Percentiles rank a stretch among this genome's conserved stretches.
Conservation (phyloP, 2,113 vertebrate species). For the Dromas ardeola region DNA sequence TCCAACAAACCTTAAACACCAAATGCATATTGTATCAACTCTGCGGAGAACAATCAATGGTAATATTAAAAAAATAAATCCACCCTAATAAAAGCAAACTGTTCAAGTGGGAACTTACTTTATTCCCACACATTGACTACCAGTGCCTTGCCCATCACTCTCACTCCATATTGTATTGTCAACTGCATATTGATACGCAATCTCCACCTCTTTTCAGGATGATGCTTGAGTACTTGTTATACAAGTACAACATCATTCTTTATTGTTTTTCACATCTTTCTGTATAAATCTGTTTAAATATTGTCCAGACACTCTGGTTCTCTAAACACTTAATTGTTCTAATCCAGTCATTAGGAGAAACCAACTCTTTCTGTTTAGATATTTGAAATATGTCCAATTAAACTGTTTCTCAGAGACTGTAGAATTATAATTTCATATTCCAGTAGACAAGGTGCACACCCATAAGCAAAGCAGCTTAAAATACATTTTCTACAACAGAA, state of each 20-base stretch:
- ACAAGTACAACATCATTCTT: neutral
- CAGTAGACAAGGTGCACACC: neutral
- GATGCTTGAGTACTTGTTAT: neutral
- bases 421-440: neutral
- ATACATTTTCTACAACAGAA: neutral
- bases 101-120: neutral
- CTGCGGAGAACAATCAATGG: neutral
- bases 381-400: neutral
- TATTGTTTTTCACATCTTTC: neutral
- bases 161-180: neutral
- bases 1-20: neutral
- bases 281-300: neutral
- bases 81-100: neutral
- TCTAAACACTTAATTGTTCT: neutral
- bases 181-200: accelerated
- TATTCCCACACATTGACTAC: neutral
- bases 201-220: neutral
- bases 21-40: neutral
- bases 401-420: neutral
- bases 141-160: neutral
- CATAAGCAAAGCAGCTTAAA: constrained; percentile 36
- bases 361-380: neutral
- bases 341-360: neutral
- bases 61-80: neutral
- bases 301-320: neutral